Percentiles rank a stretch among this genome's conserved stretches.
phyloP scores from a whole-genome alignment of 2,888 invertebrate species.

The Drosophila picticornis region DNA sequence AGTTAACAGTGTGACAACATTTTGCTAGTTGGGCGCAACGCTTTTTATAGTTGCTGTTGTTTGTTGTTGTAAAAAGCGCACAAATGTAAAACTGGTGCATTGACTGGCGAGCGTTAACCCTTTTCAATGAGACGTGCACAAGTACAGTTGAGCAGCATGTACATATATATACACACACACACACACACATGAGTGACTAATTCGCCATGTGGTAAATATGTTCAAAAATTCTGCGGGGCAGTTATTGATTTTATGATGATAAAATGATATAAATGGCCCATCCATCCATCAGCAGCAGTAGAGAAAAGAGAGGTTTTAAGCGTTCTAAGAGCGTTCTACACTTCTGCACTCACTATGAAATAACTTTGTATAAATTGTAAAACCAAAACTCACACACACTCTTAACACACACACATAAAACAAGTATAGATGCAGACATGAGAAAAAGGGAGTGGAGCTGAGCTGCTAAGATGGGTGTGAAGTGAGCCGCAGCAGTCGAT shows the following conservation, averaged over 20 bases:
- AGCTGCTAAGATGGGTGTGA: slow-evolving; percentile 45
- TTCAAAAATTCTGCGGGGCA: slow-evolving; percentile 54
- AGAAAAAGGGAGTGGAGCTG: slow-evolving; percentile 49
- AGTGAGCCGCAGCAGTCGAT: slow-evolving; percentile 32
- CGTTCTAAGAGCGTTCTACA: slow-evolving; percentile 16
- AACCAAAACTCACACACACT: slow-evolving; percentile 49
- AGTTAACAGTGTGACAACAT: slow-evolving; percentile 37
- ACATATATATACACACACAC: slow-evolving; percentile 9
- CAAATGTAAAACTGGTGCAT: slow-evolving; percentile 36
- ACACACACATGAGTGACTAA: slow-evolving; percentile 6
- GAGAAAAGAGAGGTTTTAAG: slow-evolving; percentile 28
- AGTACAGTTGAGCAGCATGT: slow-evolving; percentile 67
- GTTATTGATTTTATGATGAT: slow-evolving; percentile 74
- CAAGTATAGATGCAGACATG: slow-evolving; percentile 20
- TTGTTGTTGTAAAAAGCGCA: slow-evolving; percentile 23
- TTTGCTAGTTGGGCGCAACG: slow-evolving; percentile 6
- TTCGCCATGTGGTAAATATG: slow-evolving; percentile 41
- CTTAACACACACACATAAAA: slow-evolving; percentile 4
- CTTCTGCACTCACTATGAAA: slow-evolving; percentile 59
- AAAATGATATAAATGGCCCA: slow-evolving; percentile 75
- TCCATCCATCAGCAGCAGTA: slow-evolving; percentile 42
- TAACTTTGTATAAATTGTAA: slow-evolving; percentile 78
- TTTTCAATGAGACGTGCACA: slow-evolving; percentile 48
- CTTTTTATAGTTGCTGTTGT: slow-evolving; percentile 7
- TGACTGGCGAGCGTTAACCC: slow-evolving; percentile 56